These are phyloP conservation scores for Ciconia stormi DNA, from an alignment of 2,113 vertebrate species.

Conservation along the genomic window DNA sequence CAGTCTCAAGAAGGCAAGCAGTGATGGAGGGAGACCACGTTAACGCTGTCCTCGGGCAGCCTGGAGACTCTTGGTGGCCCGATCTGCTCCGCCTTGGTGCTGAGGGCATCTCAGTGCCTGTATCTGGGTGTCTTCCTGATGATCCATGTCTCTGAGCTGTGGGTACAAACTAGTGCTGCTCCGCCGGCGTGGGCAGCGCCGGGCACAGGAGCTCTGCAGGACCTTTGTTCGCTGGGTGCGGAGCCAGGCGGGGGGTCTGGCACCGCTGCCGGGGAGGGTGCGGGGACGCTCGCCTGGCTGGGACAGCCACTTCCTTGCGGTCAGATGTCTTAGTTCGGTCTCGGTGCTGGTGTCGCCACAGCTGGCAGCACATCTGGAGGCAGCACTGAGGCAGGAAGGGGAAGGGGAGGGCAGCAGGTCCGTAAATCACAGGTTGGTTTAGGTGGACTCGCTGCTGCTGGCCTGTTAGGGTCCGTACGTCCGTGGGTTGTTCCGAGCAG, in stretches of 20 bases:
- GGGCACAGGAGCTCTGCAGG: neutral
- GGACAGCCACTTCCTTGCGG: accelerated
- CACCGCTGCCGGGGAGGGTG: neutral
- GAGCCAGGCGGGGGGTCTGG: neutral
- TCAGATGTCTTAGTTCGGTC: neutral
- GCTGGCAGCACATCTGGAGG: constrained; percentile 41
- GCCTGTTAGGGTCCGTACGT: accelerated
- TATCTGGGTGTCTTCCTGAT: neutral
- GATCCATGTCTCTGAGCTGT: neutral
- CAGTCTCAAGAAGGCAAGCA: accelerated
- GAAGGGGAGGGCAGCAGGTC: neutral
- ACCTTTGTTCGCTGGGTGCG: neutral
- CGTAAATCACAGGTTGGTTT: accelerated
- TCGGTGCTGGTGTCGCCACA: neutral
- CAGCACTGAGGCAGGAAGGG: neutral
- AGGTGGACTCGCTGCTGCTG: neutral
- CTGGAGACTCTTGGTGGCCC: neutral
- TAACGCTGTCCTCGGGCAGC: neutral
- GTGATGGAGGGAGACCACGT: accelerated
- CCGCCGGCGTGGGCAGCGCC: neutral
- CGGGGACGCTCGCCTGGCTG: neutral
- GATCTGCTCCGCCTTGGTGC: neutral
- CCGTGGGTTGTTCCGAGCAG: neutral
- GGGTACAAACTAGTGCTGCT: neutral
- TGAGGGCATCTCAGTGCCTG: neutral